Evolutionary conservation across 2,888 invertebrate genomes (phyloP).

Genomic region (Coecobrya sp.): DNA sequence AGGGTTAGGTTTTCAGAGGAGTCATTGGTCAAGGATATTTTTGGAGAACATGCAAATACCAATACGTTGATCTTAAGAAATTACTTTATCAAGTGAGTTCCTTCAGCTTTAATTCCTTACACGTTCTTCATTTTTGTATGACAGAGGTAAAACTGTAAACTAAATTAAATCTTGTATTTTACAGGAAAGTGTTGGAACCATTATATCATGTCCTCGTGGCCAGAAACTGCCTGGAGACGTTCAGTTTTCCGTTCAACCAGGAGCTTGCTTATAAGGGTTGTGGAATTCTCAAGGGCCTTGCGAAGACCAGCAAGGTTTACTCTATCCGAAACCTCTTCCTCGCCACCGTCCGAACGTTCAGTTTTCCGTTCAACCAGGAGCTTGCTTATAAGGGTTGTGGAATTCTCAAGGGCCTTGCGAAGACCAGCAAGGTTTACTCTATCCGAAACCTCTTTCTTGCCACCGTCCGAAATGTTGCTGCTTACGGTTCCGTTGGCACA

Average conservation of each 20-base stretch:
- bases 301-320: conserved; percentile 78
- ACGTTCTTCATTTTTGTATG: neutral
- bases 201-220: conserved; percentile 80
- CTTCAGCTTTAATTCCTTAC: neutral
- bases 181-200: conserved; percentile 84
- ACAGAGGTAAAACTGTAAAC: neutral
- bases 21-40: conserved; percentile 77
- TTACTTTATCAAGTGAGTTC: conserved; percentile 83
- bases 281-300: conserved; percentile 78
- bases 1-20: conserved; percentile 83
- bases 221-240: conserved; percentile 84
- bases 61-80: conserved; percentile 81
- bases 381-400: conserved; percentile 76
- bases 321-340: conserved; percentile 83
- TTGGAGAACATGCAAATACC: conserved; percentile 76
- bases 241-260: conserved; percentile 85
- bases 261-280: conserved; percentile 80
- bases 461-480: conserved; percentile 78
- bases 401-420: conserved; percentile 80
- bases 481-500: conserved; percentile 40
- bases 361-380: conserved; percentile 85
- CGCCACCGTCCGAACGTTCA: conserved; percentile 84
- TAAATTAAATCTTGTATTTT: neutral
- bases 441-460: conserved; percentile 83
- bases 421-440: conserved; percentile 77